A percentile compares a stretch with the other conserved stretches of the same genome.
Evolutionary conservation across 2,113 vertebrate species (phyloP).

Genomic region (Platysternon megacephalum): DNA sequence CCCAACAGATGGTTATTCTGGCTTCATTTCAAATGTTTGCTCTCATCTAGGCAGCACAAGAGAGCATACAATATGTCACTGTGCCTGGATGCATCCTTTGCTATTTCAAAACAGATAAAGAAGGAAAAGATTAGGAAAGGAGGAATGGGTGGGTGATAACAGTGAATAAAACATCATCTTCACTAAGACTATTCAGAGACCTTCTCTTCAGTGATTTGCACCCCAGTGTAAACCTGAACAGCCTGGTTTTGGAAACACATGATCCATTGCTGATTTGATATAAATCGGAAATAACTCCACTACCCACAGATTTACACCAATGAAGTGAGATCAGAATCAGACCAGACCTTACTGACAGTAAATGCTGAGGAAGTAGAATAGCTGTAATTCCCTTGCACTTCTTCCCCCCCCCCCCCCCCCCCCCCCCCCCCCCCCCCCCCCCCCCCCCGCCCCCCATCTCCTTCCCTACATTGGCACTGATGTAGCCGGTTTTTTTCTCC

Average conservation of each 20-base stretch:
- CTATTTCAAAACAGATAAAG: background rate
- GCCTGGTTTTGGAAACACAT: background rate
- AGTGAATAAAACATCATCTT: background rate
- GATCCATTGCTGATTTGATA: background rate
- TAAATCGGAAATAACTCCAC: background rate
- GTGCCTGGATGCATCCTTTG: background rate
- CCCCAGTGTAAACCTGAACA: background rate
- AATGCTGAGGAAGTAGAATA: background rate
- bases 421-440: too few species aligned
- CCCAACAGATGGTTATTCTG: background rate
- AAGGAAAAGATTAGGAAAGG: background rate
- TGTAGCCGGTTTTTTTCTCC: background rate
- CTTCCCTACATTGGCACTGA: background rate
- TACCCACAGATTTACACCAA: background rate
- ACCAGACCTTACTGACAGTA: background rate
- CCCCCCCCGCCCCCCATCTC: too few species aligned
- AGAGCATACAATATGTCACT: background rate
- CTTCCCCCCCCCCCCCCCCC: too few species aligned
- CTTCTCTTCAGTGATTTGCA: background rate
- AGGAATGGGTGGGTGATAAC: background rate
- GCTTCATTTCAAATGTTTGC: background rate
- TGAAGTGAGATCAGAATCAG: background rate
- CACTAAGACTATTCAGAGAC: background rate
- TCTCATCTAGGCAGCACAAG: background rate
- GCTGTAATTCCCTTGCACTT: background rate